Conservation (phyloP, 1,140 invertebrate species). For the Littorina saxatilis region DNA sequence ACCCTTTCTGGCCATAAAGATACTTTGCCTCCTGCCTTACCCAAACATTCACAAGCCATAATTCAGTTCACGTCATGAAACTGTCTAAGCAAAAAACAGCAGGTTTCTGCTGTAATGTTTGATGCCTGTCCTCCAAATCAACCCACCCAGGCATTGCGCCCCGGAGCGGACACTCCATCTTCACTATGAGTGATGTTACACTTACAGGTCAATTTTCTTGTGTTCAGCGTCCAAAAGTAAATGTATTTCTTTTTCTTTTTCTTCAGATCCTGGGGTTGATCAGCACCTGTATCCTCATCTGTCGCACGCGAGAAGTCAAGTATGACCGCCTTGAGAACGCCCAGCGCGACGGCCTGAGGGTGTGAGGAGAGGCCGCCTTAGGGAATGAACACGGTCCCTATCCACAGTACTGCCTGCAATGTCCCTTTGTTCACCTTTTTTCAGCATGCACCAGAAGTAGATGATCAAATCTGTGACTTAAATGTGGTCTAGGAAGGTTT, state of each 20-base stretch:
- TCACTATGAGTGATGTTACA: too few relatives aligned
- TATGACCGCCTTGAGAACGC: slow-evolving; percentile 62
- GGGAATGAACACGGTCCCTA: not conserved
- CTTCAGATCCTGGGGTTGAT: slow-evolving; percentile 70
- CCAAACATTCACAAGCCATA: too few relatives aligned
- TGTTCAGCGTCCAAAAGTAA: too few relatives aligned
- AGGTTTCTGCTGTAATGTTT: too few relatives aligned
- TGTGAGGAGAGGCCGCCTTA: slow-evolving; percentile 39
- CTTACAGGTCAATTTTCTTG: too few relatives aligned
- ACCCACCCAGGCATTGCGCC: too few relatives aligned
- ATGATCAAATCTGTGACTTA: not conserved
- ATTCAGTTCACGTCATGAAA: too few relatives aligned
- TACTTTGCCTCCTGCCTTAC: too few relatives aligned
- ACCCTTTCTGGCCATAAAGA: too few relatives aligned
- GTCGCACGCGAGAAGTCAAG: slow-evolving; percentile 64
- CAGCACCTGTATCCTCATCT: slow-evolving; percentile 70
- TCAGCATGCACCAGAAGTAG: not conserved
- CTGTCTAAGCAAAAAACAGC: too few relatives aligned
- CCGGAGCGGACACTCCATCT: too few relatives aligned
- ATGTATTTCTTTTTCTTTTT: not conserved
- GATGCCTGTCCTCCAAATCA: too few relatives aligned
- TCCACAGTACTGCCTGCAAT: not conserved
- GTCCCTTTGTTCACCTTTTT: not conserved
- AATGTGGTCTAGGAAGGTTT: not conserved
- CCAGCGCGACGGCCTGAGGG: slow-evolving; percentile 59